Evolutionary conservation across 1,140 invertebrate genomes (phyloP).

Genomic region (Ditylenchus dipsaci): DNA sequence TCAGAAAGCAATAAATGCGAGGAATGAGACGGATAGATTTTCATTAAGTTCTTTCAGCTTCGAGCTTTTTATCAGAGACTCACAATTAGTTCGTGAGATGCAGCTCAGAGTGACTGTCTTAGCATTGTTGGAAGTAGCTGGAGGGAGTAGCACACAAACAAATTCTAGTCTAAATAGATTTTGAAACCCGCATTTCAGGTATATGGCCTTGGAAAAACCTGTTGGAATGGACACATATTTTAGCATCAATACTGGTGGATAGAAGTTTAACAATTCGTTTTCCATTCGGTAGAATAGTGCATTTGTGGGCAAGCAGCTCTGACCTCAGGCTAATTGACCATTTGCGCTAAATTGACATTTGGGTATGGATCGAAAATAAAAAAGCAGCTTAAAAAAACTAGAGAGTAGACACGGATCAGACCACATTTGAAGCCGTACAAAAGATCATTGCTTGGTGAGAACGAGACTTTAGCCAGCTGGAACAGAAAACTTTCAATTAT

Average conservation of each 20-base stretch:
- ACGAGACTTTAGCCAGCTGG: conserved; percentile 27
- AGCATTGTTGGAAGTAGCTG: background rate
- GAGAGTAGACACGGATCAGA: conserved; percentile 38
- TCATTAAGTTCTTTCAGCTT: too few species aligned
- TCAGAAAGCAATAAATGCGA: too few species aligned
- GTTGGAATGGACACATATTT: conserved; percentile 40
- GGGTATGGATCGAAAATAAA: conserved; percentile 12
- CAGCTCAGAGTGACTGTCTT: conserved; percentile 41
- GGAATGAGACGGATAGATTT: too few species aligned
- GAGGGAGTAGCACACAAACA: conserved; percentile 20
- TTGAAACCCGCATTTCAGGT: background rate
- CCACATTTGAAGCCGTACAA: conserved; percentile 42
- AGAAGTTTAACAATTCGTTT: conserved; percentile 40
- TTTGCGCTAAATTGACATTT: conserved; percentile 30
- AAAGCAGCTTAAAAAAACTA: conserved; percentile 4
- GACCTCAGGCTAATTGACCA: conserved; percentile 23
- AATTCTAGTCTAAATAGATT: conserved; percentile 18
- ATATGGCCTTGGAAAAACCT: conserved; percentile 16
- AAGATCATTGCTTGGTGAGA: conserved; percentile 28
- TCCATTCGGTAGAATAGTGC: conserved; percentile 35
- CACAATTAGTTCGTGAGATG: conserved; percentile 30
- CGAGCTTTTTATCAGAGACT: too few species aligned
- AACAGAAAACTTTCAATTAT: too few species aligned
- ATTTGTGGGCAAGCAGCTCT: conserved; percentile 39
- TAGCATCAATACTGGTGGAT: conserved; percentile 38